Evolutionary conservation across 2,113 vertebrate genomes (phyloP).

Genomic region (Penelope pileata): DNA sequence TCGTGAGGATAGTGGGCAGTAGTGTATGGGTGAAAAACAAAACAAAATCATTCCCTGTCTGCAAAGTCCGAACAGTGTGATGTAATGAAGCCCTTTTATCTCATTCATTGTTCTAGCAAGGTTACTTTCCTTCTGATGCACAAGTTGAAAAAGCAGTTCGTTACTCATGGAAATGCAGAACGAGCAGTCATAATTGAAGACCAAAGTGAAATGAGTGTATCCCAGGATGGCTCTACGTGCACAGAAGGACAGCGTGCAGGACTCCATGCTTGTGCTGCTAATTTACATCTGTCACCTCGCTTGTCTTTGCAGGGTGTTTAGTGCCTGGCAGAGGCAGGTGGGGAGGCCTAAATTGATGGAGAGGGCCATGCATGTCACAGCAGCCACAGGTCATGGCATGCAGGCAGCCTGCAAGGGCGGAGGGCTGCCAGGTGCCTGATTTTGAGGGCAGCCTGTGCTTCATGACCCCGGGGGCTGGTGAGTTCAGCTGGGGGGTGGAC

Average conservation of each 20-base stretch:
- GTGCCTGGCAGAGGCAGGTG: background rate
- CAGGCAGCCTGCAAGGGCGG: background rate
- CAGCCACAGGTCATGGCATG: background rate
- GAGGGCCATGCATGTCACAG: background rate
- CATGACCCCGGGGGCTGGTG: rapidly evolving
- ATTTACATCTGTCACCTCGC: rapidly evolving
- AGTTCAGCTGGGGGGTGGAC: conserved; percentile 3
- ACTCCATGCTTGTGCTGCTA: rapidly evolving
- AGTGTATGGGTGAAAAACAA: background rate
- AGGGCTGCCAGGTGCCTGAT: background rate
- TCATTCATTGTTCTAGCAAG: background rate
- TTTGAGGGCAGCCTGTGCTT: background rate
- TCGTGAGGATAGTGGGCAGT: background rate
- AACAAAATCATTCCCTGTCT: background rate
- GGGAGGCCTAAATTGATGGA: rapidly evolving
- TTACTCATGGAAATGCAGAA: background rate
- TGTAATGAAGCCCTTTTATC: background rate
- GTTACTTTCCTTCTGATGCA: background rate
- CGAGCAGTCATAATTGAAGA: background rate
- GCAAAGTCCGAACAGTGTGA: background rate
- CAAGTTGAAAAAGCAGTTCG: background rate
- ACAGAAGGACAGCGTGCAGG: background rate
- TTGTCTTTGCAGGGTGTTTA: background rate
- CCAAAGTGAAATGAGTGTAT: background rate
- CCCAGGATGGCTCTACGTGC: background rate